phyloP scores from a whole-genome alignment of 2,888 invertebrate genomes.

The Rhagonycha fulva region DNA sequence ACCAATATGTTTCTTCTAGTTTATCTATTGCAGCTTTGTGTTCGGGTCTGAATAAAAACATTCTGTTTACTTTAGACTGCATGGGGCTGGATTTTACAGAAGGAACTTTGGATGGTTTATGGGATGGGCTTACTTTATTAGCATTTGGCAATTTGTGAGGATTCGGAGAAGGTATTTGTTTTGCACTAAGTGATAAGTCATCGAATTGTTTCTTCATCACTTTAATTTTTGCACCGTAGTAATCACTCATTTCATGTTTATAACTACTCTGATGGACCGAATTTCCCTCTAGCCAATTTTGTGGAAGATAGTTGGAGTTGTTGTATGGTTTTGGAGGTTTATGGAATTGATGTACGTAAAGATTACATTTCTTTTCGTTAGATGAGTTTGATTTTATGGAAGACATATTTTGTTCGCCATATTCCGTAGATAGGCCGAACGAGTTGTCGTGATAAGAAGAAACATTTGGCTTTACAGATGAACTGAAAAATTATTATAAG shows the following conservation, averaged over 20 bases:
- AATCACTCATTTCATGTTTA: constrained; percentile 16
- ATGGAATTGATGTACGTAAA: constrained; percentile 21
- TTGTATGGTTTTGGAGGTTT: neutral
- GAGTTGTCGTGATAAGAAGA: neutral
- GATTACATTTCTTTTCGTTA: constrained; percentile 9
- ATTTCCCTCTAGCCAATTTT: neutral
- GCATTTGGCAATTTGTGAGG: neutral
- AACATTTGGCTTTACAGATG: neutral
- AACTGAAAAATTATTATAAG: neutral
- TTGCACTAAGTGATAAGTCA: constrained; percentile 2
- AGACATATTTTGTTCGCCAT: neutral
- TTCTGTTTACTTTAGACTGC: constrained; percentile 20
- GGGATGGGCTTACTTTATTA: neutral
- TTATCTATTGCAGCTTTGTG: constrained; percentile 40
- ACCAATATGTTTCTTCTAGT: constrained; percentile 52
- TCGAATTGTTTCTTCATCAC: constrained; percentile 7
- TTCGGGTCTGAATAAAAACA: constrained; percentile 22
- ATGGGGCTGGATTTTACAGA: neutral
- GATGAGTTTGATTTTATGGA: neutral
- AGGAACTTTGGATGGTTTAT: neutral
- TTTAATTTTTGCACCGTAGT: constrained; percentile 7
- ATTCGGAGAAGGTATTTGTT: neutral
- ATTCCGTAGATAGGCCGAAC: neutral
- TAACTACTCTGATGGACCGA: constrained; percentile 13
- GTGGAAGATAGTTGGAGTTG: neutral